These are phyloP conservation scores for Coreius guichenoti DNA, from an alignment of 2,797 vertebrate genomes.

Conservation along the genomic window DNA sequence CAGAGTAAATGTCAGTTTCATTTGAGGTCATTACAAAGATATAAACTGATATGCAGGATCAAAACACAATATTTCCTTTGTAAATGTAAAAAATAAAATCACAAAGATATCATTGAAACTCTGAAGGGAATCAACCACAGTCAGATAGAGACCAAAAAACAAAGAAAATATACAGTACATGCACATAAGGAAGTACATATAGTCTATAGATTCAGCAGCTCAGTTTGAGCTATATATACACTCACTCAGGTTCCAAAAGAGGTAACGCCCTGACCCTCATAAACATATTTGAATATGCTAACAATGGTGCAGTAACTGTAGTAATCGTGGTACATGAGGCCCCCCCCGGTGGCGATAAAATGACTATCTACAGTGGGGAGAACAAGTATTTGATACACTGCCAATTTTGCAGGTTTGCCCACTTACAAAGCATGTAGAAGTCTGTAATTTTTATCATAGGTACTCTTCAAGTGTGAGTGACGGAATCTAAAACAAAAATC, in stretches of 20 bases:
- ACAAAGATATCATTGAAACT: background rate
- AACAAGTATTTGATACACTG: too few species aligned
- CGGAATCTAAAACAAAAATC: too few species aligned
- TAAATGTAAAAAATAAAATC: background rate
- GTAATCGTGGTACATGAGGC: background rate
- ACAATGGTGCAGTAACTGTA: background rate
- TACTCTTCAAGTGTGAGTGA: too few species aligned
- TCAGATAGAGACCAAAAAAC: background rate
- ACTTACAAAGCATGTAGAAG: too few species aligned
- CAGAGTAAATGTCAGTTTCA: background rate
- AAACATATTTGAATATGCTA: slow-evolving; percentile 29
- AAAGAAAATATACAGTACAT: slow-evolving; percentile 5
- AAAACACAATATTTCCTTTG: background rate
- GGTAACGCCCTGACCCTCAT: background rate
- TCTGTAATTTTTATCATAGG: too few species aligned
- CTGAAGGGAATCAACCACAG: background rate
- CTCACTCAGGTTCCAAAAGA: background rate
- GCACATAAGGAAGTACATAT: background rate
- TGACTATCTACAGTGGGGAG: too few species aligned
- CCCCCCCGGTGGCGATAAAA: too few species aligned
- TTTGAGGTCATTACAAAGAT: slow-evolving; percentile 9
- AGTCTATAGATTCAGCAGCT: background rate
- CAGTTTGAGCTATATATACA: background rate
- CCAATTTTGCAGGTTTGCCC: too few species aligned
- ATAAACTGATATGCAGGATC: background rate